Percentiles rank a stretch among this genome's conserved stretches.
Conservation (phyloP, 2,888 invertebrate species). For the Sycophila texana region DNA sequence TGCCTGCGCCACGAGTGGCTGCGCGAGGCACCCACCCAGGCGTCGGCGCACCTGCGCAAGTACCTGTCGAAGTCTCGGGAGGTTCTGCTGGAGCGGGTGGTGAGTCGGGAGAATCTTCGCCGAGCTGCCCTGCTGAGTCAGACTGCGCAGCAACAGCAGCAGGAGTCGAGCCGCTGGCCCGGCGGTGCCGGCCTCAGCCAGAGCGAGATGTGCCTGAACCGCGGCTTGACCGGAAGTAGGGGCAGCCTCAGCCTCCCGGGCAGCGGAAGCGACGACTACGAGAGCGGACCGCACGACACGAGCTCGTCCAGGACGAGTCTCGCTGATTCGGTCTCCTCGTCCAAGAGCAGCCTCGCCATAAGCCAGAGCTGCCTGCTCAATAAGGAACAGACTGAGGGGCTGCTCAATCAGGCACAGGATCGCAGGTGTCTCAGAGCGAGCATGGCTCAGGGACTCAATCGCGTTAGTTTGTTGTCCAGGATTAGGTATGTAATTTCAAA, state of each 20-base stretch:
- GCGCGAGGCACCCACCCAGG: slow-evolving; percentile 72
- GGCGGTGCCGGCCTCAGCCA: slow-evolving; percentile 72
- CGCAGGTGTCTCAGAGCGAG: slow-evolving; percentile 69
- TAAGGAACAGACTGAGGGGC: slow-evolving; percentile 73
- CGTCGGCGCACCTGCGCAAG: slow-evolving; percentile 73
- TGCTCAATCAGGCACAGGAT: slow-evolving; percentile 71
- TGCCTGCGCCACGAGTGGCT: slow-evolving; percentile 81
- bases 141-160: slow-evolving; percentile 26
- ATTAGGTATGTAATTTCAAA: slow-evolving; percentile 64
- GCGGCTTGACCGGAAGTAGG: slow-evolving; percentile 67
- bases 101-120: slow-evolving; percentile 72
- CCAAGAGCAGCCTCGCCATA: slow-evolving; percentile 68
- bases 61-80: slow-evolving; percentile 78
- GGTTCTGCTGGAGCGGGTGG: slow-evolving; percentile 76
- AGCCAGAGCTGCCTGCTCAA: slow-evolving; percentile 72
- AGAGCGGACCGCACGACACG: slow-evolving; percentile 67
- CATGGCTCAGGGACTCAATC: slow-evolving; percentile 66
- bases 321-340: slow-evolving; percentile 59
- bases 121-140: slow-evolving; percentile 72
- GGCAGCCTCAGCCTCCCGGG: slow-evolving; percentile 68
- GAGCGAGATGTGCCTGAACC: slow-evolving; percentile 75
- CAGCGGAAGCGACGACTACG: slow-evolving; percentile 62
- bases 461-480: slow-evolving; percentile 67
- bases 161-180: slow-evolving; percentile 61
- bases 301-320: slow-evolving; percentile 62